Conservation (phyloP, 2,888 invertebrate species). For the Stegophylla sp. region DNA sequence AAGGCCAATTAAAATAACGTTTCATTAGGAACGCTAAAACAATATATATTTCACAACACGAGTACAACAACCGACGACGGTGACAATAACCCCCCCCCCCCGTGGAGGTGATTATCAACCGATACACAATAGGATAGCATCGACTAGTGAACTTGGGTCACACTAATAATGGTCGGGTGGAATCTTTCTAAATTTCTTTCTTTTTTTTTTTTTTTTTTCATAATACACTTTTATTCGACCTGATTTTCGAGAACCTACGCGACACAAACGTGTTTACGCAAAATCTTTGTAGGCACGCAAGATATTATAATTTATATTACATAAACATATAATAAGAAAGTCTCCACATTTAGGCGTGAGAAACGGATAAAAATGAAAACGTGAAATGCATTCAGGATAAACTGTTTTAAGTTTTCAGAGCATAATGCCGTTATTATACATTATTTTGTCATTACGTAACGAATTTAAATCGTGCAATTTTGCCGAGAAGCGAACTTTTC, state of each 20-base stretch:
- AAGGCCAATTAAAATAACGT: conserved; percentile 44
- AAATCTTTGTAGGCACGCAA: conserved; percentile 28
- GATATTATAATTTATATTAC: conserved; percentile 32
- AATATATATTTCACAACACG: conserved; percentile 34
- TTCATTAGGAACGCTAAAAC: conserved; percentile 41
- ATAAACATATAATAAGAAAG: conserved; percentile 44
- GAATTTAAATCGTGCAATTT: conserved; percentile 1
- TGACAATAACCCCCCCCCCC: conserved; percentile 42
- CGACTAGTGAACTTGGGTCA: conserved; percentile 24
- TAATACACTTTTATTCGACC: conserved; percentile 20
- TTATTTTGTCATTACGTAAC: not conserved
- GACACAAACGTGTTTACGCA: conserved; percentile 40
- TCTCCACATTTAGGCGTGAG: conserved; percentile 41
- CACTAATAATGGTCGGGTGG: conserved; percentile 24
- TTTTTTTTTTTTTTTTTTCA: not conserved
- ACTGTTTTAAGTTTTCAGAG: conserved; percentile 19
- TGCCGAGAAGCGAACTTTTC: no score
- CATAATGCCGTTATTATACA: not conserved
- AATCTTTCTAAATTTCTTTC: conserved; percentile 10
- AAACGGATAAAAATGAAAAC: conserved; percentile 48
- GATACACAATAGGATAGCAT: conserved; percentile 39
- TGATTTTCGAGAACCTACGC: conserved; percentile 35
- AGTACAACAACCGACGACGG: conserved; percentile 10
- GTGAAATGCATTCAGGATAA: conserved; percentile 24
- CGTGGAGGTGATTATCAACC: conserved; percentile 36